Evolutionary conservation across 1,140 invertebrate species (phyloP), one percentile per base, ranked within the genome.

Genomic region (Drusus annulatus): DNA sequence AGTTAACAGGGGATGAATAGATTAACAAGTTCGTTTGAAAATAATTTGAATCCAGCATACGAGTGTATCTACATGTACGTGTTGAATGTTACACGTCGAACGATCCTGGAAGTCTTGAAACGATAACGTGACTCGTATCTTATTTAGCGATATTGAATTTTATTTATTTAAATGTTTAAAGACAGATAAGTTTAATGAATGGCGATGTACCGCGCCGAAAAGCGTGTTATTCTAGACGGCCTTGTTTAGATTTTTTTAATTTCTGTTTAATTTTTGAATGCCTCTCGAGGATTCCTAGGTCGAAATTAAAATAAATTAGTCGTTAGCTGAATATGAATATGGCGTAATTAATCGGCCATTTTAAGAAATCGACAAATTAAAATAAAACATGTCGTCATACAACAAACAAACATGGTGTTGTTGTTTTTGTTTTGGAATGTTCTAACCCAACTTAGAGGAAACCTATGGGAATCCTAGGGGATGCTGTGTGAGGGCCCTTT

Each of bases 351-450:
- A 74, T 74, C 71, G 71, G 54, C 71, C 25, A 31, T 54, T 74
- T 74, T 74, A 74, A 58, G 51, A 74, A 74, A 58, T 74, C 71
- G 71, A 74, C 71, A 74, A 74, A 58, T 74, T 74, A 74, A 74
- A 74, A 74, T 74, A 74, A 74, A 74, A 74, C 71, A 58, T 58
- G 71, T 58, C 71, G 71, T 74, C 71, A 74, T 56, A 28, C n/a
- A 17, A 52, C 8, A 45, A 45, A 45, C 36, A 45, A 45, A 45
- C 36, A 52, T 31, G 25, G 51, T 58, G 51, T 74, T 74, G 50
- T 28, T 74, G 71, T 74, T 74, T 54, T 74, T 74, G 68, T 71
- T 71, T 71, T 71, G 45, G 23, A 21, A 52, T 23, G 36, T 45
- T 71, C 36, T 21, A 13, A n/a, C 23, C 19, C 13, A 60, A 15